Conservation (phyloP, 2,797 vertebrate genomes). For the Chiloscyllium punctatum region DNA sequence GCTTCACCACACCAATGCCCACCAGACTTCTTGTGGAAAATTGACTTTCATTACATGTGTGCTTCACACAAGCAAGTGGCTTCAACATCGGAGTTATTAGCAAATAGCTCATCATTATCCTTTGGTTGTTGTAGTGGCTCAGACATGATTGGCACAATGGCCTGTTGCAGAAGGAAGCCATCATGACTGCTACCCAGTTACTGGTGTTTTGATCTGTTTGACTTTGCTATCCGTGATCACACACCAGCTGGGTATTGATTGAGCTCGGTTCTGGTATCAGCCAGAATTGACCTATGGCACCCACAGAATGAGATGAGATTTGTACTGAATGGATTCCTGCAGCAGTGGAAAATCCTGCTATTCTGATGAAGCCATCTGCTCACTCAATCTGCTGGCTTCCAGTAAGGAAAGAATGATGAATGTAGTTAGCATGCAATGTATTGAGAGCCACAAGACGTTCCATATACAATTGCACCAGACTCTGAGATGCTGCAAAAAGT, state of each 20-base stretch:
- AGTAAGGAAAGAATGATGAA: neutral
- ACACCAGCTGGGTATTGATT: neutral
- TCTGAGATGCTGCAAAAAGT: neutral
- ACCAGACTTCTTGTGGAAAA: neutral
- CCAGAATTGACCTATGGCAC: neutral
- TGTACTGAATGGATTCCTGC: neutral
- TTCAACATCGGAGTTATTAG: neutral
- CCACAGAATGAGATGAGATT: neutral
- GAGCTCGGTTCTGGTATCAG: neutral
- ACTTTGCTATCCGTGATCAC: neutral
- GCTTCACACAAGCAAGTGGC: neutral
- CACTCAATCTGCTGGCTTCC: neutral
- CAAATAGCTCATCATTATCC: too few relatives aligned
- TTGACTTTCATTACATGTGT: neutral
- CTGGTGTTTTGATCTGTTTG: neutral
- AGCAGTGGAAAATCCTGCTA: neutral
- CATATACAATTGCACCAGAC: neutral
- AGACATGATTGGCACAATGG: neutral
- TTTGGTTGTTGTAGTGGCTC: neutral
- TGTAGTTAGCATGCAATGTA: neutral
- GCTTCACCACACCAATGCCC: neutral
- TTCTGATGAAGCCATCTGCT: neutral
- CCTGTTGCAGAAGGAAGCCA: neutral
- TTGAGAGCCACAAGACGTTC: neutral
- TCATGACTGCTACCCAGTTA: neutral